A percentile compares a stretch with the other conserved stretches of the same genome.
These are phyloP conservation scores for Nomada ferruginata DNA, from an alignment of 2,888 invertebrate species.

Conservation along the genomic window DNA sequence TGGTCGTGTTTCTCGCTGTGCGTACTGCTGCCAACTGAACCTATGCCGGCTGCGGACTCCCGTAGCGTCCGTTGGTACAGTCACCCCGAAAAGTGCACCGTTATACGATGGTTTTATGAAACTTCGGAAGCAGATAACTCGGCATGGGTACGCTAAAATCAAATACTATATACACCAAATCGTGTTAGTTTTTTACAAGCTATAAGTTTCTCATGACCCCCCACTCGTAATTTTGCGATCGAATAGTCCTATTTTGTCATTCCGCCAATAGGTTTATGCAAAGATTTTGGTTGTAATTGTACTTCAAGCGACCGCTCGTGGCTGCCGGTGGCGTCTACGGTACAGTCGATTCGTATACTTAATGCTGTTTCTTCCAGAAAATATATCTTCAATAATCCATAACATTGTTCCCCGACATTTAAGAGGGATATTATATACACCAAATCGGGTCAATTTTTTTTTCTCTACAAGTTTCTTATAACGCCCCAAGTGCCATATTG, in stretches of 20 bases:
- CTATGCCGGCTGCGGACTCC: slow-evolving; percentile 80
- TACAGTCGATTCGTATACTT: slow-evolving; percentile 71
- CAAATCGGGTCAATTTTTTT: slow-evolving; percentile 80
- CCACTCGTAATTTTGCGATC: slow-evolving; percentile 75
- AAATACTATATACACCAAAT: slow-evolving; percentile 77
- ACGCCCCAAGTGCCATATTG: slow-evolving; percentile 75
- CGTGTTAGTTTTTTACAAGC: slow-evolving; percentile 76
- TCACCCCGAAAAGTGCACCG: slow-evolving; percentile 53
- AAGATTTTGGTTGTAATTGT: slow-evolving; percentile 63
- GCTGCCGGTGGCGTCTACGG: slow-evolving; percentile 79
- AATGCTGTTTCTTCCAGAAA: slow-evolving; percentile 54
- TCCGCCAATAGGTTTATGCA: slow-evolving; percentile 17
- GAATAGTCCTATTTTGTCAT: slow-evolving; percentile 55
- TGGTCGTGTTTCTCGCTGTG: slow-evolving; percentile 82
- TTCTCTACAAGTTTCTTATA: slow-evolving; percentile 74
- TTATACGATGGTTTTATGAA: slow-evolving; percentile 19
- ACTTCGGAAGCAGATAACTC: slow-evolving; percentile 65
- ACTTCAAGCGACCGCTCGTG: slow-evolving; percentile 73
- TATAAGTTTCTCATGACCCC: slow-evolving; percentile 78
- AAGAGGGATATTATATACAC: slow-evolving; percentile 71
- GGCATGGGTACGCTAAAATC: slow-evolving; percentile 33
- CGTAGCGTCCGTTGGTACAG: slow-evolving; percentile 81
- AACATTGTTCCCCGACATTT: slow-evolving; percentile 59
- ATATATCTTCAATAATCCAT: slow-evolving; percentile 70
- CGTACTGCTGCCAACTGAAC: slow-evolving; percentile 83